Conservation (phyloP, 2,113 vertebrate species). For the Noturus placidus region DNA sequence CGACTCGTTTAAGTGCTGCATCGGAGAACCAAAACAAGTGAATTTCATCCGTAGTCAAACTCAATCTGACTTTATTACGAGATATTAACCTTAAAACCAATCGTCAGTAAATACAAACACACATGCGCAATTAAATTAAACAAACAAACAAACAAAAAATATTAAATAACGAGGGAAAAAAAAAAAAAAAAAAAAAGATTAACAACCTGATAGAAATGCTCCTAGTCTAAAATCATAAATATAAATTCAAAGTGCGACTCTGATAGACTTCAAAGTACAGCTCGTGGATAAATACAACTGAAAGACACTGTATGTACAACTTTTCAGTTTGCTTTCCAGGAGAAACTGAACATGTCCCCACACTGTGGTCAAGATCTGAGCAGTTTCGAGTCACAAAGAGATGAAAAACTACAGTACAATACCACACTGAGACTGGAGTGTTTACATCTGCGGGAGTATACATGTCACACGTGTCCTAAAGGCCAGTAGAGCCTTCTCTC, state of each 20-base stretch:
- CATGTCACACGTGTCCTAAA: conserved; percentile 1
- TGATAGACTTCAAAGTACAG: conserved; percentile 76
- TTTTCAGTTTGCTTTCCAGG: conserved; percentile 63
- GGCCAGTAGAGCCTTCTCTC: neutral
- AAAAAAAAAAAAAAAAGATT: conserved; percentile 37
- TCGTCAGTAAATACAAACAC: conserved; percentile 83
- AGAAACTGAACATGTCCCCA: conserved; percentile 64
- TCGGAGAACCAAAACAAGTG: neutral
- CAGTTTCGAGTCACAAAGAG: conserved; percentile 78
- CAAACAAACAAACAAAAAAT: conserved; percentile 23
- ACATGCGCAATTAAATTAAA: conserved; percentile 55
- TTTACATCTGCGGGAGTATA: neutral
- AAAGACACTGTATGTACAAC: conserved; percentile 69
- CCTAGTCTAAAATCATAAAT: conserved; percentile 82
- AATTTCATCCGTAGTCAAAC: conserved; percentile 33
- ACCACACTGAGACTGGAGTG: conserved; percentile 73
- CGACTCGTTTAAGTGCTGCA: neutral
- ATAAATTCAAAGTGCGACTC: conserved; percentile 79
- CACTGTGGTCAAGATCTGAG: conserved; percentile 80
- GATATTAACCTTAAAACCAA: conserved; percentile 71
- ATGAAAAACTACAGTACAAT: conserved; percentile 81
- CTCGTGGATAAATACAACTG: conserved; percentile 76
- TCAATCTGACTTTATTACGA: conserved; percentile 60
- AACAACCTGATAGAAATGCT: conserved; percentile 81
- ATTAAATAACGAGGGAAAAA: conserved; percentile 24